These are phyloP conservation scores for Isaurus tuberculatus DNA, from an alignment of 92 coral and sea anemone genomes.

Conservation along the genomic window DNA sequence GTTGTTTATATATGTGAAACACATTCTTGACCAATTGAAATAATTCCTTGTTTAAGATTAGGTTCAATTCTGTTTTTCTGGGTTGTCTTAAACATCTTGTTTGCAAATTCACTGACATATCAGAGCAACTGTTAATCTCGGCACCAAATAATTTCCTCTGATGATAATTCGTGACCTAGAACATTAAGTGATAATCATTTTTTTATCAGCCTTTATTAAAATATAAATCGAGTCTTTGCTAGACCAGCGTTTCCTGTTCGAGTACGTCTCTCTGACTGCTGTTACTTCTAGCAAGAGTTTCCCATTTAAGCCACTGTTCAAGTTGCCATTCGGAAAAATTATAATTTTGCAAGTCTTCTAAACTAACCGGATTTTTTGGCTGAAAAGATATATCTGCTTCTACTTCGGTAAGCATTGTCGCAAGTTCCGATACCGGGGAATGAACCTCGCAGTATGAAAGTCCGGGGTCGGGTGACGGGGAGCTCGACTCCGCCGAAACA, in stretches of 20 bases:
- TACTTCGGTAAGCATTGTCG: slow-evolving; percentile 72
- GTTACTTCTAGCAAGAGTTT: slow-evolving; percentile 71
- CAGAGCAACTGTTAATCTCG: background rate
- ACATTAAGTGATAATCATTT: background rate
- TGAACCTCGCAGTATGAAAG: slow-evolving; percentile 76
- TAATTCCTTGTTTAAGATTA: background rate
- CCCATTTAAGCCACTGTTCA: slow-evolving; percentile 87
- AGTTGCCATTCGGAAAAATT: slow-evolving; percentile 82
- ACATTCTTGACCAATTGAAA: background rate
- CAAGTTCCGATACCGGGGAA: slow-evolving; percentile 69
- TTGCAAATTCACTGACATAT: background rate
- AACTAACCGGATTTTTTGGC: slow-evolving; percentile 46
- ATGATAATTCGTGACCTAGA: background rate
- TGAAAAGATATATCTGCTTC: slow-evolving; percentile 78
- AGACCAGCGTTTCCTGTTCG: slow-evolving; percentile 88
- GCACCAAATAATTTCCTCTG: background rate
- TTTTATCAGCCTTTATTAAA: background rate
- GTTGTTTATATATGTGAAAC: no score
- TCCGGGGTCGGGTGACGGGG: slow-evolving; percentile 72
- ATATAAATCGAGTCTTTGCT: background rate
- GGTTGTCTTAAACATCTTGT: background rate
- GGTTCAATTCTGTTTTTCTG: background rate
- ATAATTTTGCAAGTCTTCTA: slow-evolving; percentile 49
- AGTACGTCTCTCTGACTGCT: slow-evolving; percentile 77
- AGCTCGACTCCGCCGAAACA: slow-evolving; percentile 80